These are phyloP conservation scores for Oncorhynchus nerka DNA, from an alignment of 2,113 vertebrate species.

Conservation along the genomic window DNA sequence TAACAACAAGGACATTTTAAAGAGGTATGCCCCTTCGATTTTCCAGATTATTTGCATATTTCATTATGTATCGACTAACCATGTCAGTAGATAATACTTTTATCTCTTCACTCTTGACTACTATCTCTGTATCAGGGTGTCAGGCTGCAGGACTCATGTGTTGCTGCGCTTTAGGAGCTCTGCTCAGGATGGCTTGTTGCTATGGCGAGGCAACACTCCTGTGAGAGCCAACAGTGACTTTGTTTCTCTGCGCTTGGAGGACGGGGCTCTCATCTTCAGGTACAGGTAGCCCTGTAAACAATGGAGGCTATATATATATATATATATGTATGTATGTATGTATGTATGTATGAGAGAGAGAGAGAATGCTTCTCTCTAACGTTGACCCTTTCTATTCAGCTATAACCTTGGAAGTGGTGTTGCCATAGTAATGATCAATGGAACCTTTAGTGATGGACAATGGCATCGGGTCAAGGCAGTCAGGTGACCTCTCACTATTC, in stretches of 20 bases:
- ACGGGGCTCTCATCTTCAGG: conserved; percentile 81
- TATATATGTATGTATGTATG: too few species aligned
- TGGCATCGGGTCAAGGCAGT: conserved; percentile 84
- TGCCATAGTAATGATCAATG: conserved; percentile 73
- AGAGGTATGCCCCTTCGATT: conserved; percentile 69
- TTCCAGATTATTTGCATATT: not conserved
- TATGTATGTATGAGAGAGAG: too few species aligned
- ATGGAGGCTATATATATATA: not conserved
- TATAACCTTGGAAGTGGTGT: conserved; percentile 82
- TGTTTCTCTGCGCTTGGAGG: conserved; percentile 79
- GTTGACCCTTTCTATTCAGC: conserved; percentile 46
- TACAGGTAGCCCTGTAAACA: not conserved
- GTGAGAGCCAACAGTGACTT: conserved; percentile 80
- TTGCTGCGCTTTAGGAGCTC: conserved; percentile 83
- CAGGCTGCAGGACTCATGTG: conserved; percentile 76
- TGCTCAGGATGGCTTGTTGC: conserved; percentile 77
- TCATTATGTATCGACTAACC: not conserved
- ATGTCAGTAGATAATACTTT: not conserved
- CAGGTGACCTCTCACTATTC: conserved; percentile 50
- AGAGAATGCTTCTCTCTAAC: not conserved
- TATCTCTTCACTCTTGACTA: not conserved
- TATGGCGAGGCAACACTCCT: conserved; percentile 80
- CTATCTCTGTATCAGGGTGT: conserved; percentile 64
- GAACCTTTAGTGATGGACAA: conserved; percentile 77
- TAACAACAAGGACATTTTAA: conserved; percentile 77